Percentiles rank a stretch among this genome's conserved stretches.
Evolutionary conservation across 2,797 vertebrate genomes (phyloP).

Genomic region (Mionectes olivaceus): DNA sequence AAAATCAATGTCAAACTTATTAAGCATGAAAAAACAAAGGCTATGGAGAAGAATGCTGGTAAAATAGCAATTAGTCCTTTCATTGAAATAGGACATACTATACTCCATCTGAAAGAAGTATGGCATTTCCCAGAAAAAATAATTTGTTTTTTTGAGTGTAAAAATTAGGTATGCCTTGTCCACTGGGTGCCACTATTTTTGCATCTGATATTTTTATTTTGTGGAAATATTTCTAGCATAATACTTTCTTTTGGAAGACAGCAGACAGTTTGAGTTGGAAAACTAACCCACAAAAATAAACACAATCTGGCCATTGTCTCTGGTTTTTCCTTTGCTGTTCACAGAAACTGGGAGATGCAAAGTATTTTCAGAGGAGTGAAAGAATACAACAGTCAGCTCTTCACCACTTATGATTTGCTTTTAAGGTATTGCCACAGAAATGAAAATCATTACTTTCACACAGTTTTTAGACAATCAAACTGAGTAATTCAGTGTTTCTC

Average conservation of each 20-base stretch:
- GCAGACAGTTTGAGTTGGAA: constrained; percentile 15
- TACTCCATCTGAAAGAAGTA: background rate
- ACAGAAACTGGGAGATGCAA: background rate
- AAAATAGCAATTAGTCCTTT: background rate
- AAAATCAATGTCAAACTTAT: background rate
- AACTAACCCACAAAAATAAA: constrained; percentile 48
- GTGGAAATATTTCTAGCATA: background rate
- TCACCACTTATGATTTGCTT: background rate
- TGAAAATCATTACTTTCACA: background rate
- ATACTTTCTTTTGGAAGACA: background rate
- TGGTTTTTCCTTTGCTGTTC: background rate
- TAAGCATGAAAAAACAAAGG: background rate
- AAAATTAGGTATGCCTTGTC: background rate
- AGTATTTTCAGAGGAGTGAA: background rate
- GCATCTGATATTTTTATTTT: background rate
- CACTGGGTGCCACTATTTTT: constrained; percentile 35
- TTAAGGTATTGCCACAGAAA: background rate
- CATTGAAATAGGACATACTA: background rate
- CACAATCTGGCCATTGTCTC: background rate
- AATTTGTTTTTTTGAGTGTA: background rate
- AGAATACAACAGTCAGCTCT: background rate
- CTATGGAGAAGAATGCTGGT: background rate
- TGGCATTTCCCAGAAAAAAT: background rate
- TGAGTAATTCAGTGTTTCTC: background rate
- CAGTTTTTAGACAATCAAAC: background rate